Conservation (phyloP, 2,888 invertebrate species). For the Carcina quercana region DNA sequence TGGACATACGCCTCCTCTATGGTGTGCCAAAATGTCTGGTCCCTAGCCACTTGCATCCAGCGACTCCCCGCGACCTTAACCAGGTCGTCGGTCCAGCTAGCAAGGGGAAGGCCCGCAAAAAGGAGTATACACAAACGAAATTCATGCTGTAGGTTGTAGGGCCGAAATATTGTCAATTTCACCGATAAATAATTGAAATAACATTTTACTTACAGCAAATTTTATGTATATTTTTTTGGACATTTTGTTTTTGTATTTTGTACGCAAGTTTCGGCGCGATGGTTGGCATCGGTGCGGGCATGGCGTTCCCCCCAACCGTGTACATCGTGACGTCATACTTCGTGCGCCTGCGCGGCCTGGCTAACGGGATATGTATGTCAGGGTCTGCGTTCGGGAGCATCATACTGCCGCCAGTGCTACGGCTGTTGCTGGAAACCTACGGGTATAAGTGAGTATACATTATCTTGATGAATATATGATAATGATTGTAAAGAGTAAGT, state of each 20-base stretch:
- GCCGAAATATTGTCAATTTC: too few relatives aligned
- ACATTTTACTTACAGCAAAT: neutral
- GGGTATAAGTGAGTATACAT: slow-evolving; percentile 81
- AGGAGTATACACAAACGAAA: too few relatives aligned
- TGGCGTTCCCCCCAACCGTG: slow-evolving; percentile 91
- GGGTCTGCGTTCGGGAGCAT: slow-evolving; percentile 92
- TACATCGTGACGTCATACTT: slow-evolving; percentile 93
- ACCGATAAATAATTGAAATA: too few relatives aligned
- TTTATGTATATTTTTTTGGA: slow-evolving; percentile 1
- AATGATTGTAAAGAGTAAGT: too few relatives aligned
- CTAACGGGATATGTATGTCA: slow-evolving; percentile 92
- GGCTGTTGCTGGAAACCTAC: slow-evolving; percentile 80
- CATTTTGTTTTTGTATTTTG: slow-evolving; percentile 14
- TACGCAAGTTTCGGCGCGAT: slow-evolving; percentile 83
- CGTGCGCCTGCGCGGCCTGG: slow-evolving; percentile 83
- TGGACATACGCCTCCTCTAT: too few relatives aligned
- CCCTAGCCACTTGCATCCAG: too few relatives aligned
- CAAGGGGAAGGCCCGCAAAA: too few relatives aligned
- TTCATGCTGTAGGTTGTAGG: too few relatives aligned
- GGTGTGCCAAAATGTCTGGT: too few relatives aligned
- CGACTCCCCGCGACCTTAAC: too few relatives aligned
- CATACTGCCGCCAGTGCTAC: slow-evolving; percentile 85
- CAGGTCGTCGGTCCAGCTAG: too few relatives aligned
- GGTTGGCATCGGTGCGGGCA: slow-evolving; percentile 88
- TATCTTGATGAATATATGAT: neutral